Conservation (phyloP, 2,113 vertebrate species). For the Toxostoma redivivum region DNA sequence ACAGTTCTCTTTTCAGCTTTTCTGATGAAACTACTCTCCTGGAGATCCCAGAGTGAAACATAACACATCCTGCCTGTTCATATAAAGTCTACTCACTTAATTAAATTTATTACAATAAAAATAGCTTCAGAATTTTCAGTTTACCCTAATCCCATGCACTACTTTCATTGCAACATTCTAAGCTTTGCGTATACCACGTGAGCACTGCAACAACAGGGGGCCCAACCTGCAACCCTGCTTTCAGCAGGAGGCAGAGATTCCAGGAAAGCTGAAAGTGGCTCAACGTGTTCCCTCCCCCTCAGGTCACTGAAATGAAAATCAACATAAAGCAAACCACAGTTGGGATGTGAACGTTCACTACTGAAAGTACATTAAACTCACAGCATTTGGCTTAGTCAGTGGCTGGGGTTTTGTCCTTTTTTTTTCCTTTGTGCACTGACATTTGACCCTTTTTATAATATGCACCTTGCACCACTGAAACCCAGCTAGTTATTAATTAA, state of each 20-base stretch:
- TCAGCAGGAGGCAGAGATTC: not conserved
- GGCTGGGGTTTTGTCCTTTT: not conserved
- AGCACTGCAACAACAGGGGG: not conserved
- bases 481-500: constrained; percentile 82
- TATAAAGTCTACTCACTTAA: not conserved
- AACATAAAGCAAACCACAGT: not conserved
- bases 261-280: not conserved
- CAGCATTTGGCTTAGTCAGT: constrained; percentile 13
- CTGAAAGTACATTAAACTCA: not conserved
- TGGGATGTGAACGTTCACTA: not conserved
- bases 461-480: constrained; percentile 76
- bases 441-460: constrained; percentile 76
- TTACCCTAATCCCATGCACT: not conserved
- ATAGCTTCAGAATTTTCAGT: not conserved
- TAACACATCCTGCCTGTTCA: not conserved
- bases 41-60: not conserved
- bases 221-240: not conserved
- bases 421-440: constrained; percentile 40
- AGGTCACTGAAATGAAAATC: constrained; percentile 17
- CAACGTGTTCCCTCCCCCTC: not conserved
- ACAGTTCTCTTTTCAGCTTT: not conserved
- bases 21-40: not conserved
- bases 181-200: not conserved
- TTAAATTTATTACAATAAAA: not conserved
- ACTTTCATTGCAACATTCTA: not conserved